Percentiles rank a stretch among this genome's conserved stretches.
Evolutionary conservation across 2,797 vertebrate genomes (phyloP).

Genomic region (Pygocentrus nattereri): DNA sequence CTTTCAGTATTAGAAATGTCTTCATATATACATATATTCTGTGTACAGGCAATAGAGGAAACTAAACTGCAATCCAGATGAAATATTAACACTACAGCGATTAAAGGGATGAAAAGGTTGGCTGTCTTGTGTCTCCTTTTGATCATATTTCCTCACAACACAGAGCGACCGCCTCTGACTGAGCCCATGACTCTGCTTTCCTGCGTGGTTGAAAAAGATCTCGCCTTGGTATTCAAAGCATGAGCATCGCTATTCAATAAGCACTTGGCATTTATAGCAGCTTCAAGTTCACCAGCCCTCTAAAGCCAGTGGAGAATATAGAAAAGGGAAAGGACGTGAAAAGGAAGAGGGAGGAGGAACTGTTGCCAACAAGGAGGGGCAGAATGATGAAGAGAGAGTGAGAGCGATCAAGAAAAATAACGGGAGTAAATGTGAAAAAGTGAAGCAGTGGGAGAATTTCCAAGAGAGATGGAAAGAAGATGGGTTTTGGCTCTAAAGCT

Average conservation of each 20-base stretch:
- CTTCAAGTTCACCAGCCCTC: background rate
- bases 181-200: background rate
- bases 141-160: background rate
- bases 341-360: background rate
- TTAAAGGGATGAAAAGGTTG: no score
- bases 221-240: background rate
- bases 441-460: background rate
- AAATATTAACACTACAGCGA: no score
- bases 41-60: no score
- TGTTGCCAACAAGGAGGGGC: background rate
- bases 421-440: conserved; percentile 10
- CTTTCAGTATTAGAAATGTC: no score
- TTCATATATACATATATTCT: no score
- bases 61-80: no score
- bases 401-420: background rate
- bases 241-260: background rate
- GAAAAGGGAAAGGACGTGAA: background rate
- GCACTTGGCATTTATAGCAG: conserved; percentile 9
- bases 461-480: background rate
- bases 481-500: no score
- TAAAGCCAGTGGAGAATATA: background rate
- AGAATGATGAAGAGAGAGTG: background rate
- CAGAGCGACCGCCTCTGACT: background rate
- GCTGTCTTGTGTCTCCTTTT: background rate
- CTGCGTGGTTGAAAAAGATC: background rate